These are phyloP conservation scores for Coreius guichenoti DNA, from an alignment of 2,797 vertebrate genomes.

Conservation along the genomic window DNA sequence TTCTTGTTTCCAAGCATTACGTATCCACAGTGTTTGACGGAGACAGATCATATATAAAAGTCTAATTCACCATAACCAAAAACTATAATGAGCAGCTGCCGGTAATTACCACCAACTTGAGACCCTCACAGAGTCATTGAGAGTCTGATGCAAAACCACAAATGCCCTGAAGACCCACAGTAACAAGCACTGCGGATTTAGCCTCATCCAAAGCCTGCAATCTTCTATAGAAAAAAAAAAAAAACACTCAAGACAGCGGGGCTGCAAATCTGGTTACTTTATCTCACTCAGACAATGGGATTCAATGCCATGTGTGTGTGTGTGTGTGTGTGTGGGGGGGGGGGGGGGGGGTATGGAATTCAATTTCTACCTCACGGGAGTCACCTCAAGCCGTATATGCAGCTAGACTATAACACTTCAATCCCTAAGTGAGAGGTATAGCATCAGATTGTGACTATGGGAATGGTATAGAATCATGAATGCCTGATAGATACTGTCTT, in stretches of 20 bases:
- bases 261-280: conserved; percentile 38
- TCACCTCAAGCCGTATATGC: background rate
- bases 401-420: conserved; percentile 17
- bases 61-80: conserved; percentile 35
- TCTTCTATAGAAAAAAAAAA: conserved; percentile 29
- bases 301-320: background rate
- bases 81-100: conserved; percentile 23
- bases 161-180: conserved; percentile 26
- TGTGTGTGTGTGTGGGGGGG: background rate
- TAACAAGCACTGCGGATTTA: conserved; percentile 49
- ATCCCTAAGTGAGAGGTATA: background rate
- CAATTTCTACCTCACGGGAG: conserved; percentile 22
- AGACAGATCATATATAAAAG: conserved; percentile 12
- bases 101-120: conserved; percentile 25
- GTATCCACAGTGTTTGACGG: conserved; percentile 8
- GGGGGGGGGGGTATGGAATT: conserved; percentile 23
- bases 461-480: background rate
- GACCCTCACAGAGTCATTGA: conserved; percentile 9
- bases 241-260: conserved; percentile 33
- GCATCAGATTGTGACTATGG: background rate
- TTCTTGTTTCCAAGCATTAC: conserved; percentile 5
- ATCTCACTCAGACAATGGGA: conserved; percentile 36
- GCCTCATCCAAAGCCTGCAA: conserved; percentile 30
- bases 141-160: conserved; percentile 33
- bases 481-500: background rate